Conservation (phyloP, 2,113 vertebrate genomes). For the Gobius niger region DNA sequence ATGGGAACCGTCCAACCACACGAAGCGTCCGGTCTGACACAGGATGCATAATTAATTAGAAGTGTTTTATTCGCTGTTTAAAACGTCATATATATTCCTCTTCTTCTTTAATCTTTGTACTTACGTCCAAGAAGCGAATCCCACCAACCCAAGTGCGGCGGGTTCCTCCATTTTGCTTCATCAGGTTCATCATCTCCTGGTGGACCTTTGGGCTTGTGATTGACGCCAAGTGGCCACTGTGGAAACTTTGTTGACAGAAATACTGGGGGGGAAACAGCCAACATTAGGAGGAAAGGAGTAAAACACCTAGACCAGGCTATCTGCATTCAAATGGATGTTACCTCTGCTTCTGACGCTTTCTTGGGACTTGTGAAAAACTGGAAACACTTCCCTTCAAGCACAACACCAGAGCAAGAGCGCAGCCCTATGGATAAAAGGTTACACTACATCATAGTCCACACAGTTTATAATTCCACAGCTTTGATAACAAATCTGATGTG, state of each 20-base stretch:
- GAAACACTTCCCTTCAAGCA: conserved; percentile 46
- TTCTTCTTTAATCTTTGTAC: not conserved
- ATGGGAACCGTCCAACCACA: conserved; percentile 65
- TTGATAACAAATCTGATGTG: too few species aligned
- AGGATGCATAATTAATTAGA: conserved; percentile 9
- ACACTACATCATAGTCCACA: conserved; percentile 21
- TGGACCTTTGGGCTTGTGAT: conserved; percentile 46
- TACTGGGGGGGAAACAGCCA: conserved; percentile 30
- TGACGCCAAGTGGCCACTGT: conserved; percentile 63
- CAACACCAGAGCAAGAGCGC: conserved; percentile 38
- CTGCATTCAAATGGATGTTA: not conserved
- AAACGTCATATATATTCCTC: too few species aligned
- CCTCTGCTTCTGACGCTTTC: conserved; percentile 51
- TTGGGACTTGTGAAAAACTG: conserved; percentile 48
- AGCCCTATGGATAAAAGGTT: conserved; percentile 25
- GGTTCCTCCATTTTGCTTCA: conserved; percentile 19
- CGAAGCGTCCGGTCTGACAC: conserved; percentile 55
- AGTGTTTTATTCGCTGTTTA: not conserved
- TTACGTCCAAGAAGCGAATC: conserved; percentile 24
- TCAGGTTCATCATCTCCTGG: conserved; percentile 46
- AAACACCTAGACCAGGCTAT: not conserved
- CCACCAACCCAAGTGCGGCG: conserved; percentile 62
- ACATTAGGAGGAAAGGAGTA: not conserved
- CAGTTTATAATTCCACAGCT: too few species aligned
- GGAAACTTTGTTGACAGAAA: conserved; percentile 49